Percentiles rank a stretch among this genome's conserved stretches.
These are phyloP conservation scores for Corythaixoides concolor DNA, from an alignment of 2,113 vertebrate species.

Conservation along the genomic window DNA sequence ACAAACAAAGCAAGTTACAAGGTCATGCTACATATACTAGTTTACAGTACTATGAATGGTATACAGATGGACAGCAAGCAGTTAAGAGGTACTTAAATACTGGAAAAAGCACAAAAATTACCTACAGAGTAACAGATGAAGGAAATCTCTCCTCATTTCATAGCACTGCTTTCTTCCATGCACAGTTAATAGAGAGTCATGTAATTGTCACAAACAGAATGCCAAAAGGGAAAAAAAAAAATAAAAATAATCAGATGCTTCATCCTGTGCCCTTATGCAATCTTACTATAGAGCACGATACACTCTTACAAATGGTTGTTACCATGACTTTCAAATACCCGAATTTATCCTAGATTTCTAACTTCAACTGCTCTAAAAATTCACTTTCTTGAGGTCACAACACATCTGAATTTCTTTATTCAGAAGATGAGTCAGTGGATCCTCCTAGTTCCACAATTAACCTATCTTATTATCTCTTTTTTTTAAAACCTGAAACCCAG, in stretches of 20 bases:
- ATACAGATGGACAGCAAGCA: constrained; percentile 76
- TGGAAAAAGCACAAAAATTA: constrained; percentile 75
- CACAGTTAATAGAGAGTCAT: constrained; percentile 72
- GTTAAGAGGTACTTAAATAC: constrained; percentile 74
- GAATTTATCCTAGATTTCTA: constrained; percentile 65
- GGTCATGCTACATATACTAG: constrained; percentile 76
- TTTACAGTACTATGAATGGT: constrained; percentile 75
- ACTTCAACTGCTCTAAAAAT: constrained; percentile 62
- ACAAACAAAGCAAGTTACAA: constrained; percentile 82
- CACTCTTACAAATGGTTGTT: constrained; percentile 51
- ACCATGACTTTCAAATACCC: constrained; percentile 57
- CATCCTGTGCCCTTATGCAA: constrained; percentile 58
- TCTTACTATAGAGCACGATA: constrained; percentile 63
- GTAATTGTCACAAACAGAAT: constrained; percentile 71
- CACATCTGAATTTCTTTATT: constrained; percentile 46
- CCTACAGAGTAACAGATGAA: constrained; percentile 65
- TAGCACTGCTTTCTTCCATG: constrained; percentile 62
- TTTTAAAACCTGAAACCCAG: background rate
- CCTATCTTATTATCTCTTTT: constrained; percentile 20
- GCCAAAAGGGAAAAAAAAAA: constrained; percentile 43
- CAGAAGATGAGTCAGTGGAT: constrained; percentile 55
- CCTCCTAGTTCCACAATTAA: constrained; percentile 54
- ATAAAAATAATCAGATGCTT: constrained; percentile 46
- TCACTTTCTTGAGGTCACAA: constrained; percentile 63
- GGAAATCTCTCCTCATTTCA: constrained; percentile 61